Evolutionary conservation across 2,888 invertebrate species (phyloP).

Genomic region (Hemistola chrysoprasaria): DNA sequence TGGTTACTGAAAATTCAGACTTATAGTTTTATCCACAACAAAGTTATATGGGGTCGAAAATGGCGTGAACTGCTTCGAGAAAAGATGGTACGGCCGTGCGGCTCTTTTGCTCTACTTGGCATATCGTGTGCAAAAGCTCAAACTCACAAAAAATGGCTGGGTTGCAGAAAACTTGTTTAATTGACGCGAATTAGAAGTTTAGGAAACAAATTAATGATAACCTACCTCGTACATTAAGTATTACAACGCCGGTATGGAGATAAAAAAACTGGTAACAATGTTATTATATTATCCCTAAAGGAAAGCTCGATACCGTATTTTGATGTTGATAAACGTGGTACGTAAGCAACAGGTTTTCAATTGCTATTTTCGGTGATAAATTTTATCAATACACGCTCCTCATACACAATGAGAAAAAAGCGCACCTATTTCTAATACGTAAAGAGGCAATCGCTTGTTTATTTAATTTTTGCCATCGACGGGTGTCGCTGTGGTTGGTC

Average conservation of each 20-base stretch:
- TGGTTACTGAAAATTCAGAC: too few species aligned
- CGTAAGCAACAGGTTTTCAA: conserved; percentile 49
- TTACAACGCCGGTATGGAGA: conserved; percentile 29
- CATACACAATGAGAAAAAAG: conserved; percentile 20
- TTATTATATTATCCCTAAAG: conserved; percentile 43
- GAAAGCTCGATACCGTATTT: conserved; percentile 46
- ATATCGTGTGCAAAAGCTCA: too few species aligned
- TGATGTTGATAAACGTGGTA: conserved; percentile 39
- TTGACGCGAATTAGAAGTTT: neutral
- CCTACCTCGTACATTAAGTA: too few species aligned
- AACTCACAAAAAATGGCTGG: too few species aligned
- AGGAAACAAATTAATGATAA: conserved; percentile 4
- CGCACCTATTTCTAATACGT: conserved; percentile 7
- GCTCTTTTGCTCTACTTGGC: too few species aligned
- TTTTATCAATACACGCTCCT: conserved; percentile 23
- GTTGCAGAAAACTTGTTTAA: neutral
- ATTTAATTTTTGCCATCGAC: neutral
- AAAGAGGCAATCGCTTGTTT: conserved; percentile 4
- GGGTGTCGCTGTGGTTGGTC: conserved; percentile 5
- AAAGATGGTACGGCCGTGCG: too few species aligned
- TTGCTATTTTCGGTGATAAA: conserved; percentile 38
- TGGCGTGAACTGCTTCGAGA: too few species aligned
- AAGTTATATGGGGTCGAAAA: too few species aligned
- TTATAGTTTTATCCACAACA: too few species aligned
- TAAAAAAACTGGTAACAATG: conserved; percentile 30